These are phyloP conservation scores for Meganola albula DNA, from an alignment of 2,888 invertebrate species.

Conservation along the genomic window DNA sequence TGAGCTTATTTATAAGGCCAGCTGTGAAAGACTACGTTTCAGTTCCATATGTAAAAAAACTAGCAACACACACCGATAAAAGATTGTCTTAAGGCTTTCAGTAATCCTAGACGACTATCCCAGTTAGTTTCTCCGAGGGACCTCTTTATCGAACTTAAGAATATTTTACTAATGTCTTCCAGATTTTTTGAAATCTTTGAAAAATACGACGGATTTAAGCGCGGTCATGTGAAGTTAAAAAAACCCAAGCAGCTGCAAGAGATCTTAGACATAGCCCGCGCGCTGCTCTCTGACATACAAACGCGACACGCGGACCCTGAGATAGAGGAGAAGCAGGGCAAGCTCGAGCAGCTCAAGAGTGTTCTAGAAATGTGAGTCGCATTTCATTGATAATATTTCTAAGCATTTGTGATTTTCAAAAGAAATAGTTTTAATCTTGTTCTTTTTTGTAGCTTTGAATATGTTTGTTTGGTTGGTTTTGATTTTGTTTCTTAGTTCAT, in stretches of 20 bases:
- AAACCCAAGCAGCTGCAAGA: conserved; percentile 98
- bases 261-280: conserved; percentile 96
- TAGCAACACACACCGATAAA: too few species aligned
- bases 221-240: conserved; percentile 98
- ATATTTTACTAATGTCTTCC: conserved; percentile 5
- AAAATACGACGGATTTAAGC: conserved; percentile 96
- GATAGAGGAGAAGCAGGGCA: conserved; percentile 97
- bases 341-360: conserved; percentile 97
- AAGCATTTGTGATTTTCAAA: background rate
- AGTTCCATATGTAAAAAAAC: too few species aligned
- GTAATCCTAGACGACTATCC: too few species aligned
- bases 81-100: too few species aligned
- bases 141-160: too few species aligned
- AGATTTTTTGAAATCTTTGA: conserved; percentile 99
- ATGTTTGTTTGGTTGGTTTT: too few species aligned
- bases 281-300: conserved; percentile 92
- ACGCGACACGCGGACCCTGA: conserved; percentile 92
- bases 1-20: too few species aligned
- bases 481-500: too few species aligned
- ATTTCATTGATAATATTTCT: background rate
- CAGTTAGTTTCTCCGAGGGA: too few species aligned
- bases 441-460: too few species aligned
- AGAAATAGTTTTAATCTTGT: too few species aligned
- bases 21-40: too few species aligned
- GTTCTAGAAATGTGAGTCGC: conserved; percentile 98